Evolutionary conservation across 1,140 invertebrate species (phyloP).

Genomic region (Drosophila leontia): DNA sequence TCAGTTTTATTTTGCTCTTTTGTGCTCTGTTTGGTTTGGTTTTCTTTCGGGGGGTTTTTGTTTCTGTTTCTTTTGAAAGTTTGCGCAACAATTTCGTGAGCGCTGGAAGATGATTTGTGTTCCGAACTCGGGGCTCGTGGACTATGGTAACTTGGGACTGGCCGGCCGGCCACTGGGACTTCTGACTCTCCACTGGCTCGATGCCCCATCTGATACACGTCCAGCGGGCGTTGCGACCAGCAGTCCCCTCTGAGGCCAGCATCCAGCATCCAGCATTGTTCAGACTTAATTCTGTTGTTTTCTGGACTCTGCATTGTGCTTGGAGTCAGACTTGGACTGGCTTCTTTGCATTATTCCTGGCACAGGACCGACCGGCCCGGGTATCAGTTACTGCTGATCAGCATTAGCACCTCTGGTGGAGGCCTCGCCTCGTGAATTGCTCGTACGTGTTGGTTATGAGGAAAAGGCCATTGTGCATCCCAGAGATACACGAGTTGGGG

Average conservation of each 20-base stretch:
- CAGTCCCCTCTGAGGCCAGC: conserved; percentile 37
- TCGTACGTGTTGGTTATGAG: conserved; percentile 79
- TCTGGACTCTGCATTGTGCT: conserved; percentile 57
- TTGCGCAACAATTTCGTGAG: conserved; percentile 83
- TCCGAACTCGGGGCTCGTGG: conserved; percentile 48
- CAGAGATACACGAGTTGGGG: conserved; percentile 41
- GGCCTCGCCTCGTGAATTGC: conserved; percentile 75
- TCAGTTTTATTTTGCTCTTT: conserved; percentile 24
- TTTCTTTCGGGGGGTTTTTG: conserved; percentile 45
- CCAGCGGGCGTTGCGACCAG: conserved; percentile 72
- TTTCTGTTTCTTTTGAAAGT: conserved; percentile 67
- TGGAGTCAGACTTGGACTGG: conserved; percentile 37
- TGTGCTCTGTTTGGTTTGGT: conserved; percentile 28
- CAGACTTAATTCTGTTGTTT: conserved; percentile 73
- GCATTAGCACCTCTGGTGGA: conserved; percentile 80
- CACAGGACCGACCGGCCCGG: conserved; percentile 28
- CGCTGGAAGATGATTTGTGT: conserved; percentile 84
- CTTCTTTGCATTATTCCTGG: conserved; percentile 77
- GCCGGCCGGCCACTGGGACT: conserved; percentile 21
- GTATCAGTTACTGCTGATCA: conserved; percentile 81
- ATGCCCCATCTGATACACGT: conserved; percentile 79
- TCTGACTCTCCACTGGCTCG: conserved; percentile 43
- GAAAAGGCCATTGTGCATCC: conserved; percentile 61
- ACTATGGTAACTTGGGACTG: conserved; percentile 30
- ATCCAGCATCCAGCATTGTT: conserved; percentile 34